Conservation (phyloP, 2,888 invertebrate species). For the Cryptocheilus praepositus region DNA sequence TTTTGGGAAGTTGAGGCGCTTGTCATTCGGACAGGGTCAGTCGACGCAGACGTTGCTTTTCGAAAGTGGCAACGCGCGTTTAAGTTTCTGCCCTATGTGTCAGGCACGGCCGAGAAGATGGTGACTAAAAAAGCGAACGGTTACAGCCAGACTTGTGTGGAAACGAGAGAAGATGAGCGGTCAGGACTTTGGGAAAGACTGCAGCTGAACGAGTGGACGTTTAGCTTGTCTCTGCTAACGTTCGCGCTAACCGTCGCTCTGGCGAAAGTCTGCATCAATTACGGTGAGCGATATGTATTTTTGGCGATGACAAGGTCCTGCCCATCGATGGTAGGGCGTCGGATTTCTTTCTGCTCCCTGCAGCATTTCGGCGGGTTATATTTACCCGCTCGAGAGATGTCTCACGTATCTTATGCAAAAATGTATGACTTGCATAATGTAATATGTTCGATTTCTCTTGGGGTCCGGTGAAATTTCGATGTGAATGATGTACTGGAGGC, state of each 20-base stretch:
- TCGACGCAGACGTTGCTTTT: neutral
- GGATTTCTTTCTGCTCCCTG: slow-evolving; percentile 15
- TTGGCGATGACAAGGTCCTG: slow-evolving; percentile 2
- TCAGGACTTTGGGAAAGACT: slow-evolving; percentile 21
- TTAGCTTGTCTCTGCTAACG: slow-evolving; percentile 55
- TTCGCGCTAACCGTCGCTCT: slow-evolving; percentile 57
- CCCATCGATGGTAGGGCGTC: slow-evolving; percentile 8
- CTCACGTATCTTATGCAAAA: no score
- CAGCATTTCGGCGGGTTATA: neutral
- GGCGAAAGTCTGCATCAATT: slow-evolving; percentile 60
- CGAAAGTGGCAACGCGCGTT: neutral
- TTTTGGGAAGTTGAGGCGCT: slow-evolving; percentile 45
- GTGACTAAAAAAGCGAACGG: no score
- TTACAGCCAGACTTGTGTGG: no score
- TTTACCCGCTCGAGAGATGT: neutral
- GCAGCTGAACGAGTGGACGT: slow-evolving; percentile 61
- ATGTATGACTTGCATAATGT: neutral
- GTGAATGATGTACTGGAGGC: slow-evolving; percentile 13
- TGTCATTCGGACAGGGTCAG: slow-evolving; percentile 25
- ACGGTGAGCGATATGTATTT: slow-evolving; percentile 52
- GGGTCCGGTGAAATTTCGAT: slow-evolving; percentile 2
- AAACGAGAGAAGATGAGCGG: no score
- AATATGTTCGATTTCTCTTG: neutral
- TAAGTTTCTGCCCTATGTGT: no score
- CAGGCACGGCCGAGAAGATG: no score